Evolutionary conservation across 2,797 vertebrate species (phyloP).

Genomic region (Darevskia nairensis): DNA sequence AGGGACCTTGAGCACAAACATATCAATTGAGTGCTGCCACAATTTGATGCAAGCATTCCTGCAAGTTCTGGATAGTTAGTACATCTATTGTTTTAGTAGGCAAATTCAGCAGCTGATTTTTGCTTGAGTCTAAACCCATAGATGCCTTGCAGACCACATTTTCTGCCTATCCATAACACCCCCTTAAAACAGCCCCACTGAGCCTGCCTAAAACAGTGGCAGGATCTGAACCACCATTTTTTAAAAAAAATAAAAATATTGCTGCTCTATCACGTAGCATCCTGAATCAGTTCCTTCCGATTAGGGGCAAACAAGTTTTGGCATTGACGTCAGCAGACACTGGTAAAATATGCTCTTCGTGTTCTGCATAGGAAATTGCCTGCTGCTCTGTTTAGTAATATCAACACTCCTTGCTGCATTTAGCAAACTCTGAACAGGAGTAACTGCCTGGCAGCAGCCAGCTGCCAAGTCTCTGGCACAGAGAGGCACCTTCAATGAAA

Average conservation of each 20-base stretch:
- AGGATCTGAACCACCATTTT: not conserved
- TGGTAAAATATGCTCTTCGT: conserved; percentile 1
- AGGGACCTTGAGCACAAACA: too few relatives aligned
- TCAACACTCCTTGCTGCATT: conserved; percentile 19
- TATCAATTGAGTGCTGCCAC: conserved; percentile 1
- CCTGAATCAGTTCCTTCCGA: conserved; percentile 3
- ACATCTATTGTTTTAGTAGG: not conserved
- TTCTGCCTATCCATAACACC: not conserved
- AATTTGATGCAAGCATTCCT: not conserved
- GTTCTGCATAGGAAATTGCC: conserved; percentile 32
- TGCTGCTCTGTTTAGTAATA: conserved; percentile 20
- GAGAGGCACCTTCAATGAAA: conserved; percentile 22
- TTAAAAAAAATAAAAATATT: not conserved
- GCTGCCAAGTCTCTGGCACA: not conserved
- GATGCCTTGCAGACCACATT: not conserved
- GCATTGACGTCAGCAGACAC: conserved; percentile 14
- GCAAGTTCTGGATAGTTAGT: not conserved
- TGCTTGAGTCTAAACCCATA: not conserved
- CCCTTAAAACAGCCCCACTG: not conserved
- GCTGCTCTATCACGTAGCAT: not conserved
- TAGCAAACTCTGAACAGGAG: not conserved
- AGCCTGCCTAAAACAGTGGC: not conserved
- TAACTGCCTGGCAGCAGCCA: conserved; percentile 10
- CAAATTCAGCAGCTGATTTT: not conserved
- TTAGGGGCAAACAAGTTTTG: conserved; percentile 4